Base-by-base conservation (phyloP, 2,113 vertebrate genomes). In the Cyphotilapia sp. region DNA sequence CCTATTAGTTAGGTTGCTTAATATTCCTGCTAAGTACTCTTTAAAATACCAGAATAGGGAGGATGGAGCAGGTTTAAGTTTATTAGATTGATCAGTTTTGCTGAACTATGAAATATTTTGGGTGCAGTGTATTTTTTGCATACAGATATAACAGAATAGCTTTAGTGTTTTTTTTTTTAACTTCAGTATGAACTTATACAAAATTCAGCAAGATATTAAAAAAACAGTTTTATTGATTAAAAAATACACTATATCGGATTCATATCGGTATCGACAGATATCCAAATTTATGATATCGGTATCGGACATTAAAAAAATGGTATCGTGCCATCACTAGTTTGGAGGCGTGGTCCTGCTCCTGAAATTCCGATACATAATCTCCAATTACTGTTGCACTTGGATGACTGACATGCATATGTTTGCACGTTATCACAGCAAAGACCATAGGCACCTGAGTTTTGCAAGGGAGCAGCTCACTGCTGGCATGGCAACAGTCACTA, bases 401-500 rank as follows among this genome's bases (percentile, higher is more conserved):
- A 80, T 35, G 53, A 14, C 40, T 17, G n/a, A 85, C 24, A 1
- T 29, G 14, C 71, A 29, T 5, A 29, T 3, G 6, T 81, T 54
- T 31, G 29, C 63, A 83, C 38, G 69, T 19, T 9, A 56, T 35
- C 49, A 85, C 85, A 89, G 49, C 16, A 17, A 76, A 8, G 35
- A 80, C 56, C 24, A 5, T 0, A 3, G 42, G 61, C 84, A 31
- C 17, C 38, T n/a, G 47, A 88, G 76, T 14, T 19, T 7, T 76
- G 49, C 29, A 16, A 85, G 76, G 59, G 54, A 89, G 49, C 87
- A 82, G 45, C 59, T n/a, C 14, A 27, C 51, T 10, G 82, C 83
- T 83, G 89, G 84, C 90, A 95, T 93, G 91, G 93, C 87, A 94
- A 95, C 89, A 90, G 87, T 93, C 80, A 56, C 94, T 81, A 91